Evolutionary conservation across 2,888 invertebrate genomes (phyloP).

Genomic region (Diplolepis rosae): DNA sequence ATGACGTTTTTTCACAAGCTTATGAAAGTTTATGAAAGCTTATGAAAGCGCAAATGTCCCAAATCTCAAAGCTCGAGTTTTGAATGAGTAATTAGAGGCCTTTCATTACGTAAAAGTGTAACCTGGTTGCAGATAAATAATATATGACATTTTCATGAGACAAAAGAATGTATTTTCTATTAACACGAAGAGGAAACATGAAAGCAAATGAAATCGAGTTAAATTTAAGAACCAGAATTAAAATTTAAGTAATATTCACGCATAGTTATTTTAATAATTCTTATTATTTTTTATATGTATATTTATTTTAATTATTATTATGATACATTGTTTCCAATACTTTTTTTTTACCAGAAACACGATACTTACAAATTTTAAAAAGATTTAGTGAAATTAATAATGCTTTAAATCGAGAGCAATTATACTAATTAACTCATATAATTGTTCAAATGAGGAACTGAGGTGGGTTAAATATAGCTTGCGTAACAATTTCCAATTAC

Average conservation of each 20-base stretch:
- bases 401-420: neutral
- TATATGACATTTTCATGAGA: neutral
- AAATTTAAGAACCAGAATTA: neutral
- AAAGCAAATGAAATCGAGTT: neutral
- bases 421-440: neutral
- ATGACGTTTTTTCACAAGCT: neutral
- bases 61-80: neutral
- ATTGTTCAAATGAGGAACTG: neutral
- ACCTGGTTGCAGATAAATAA: neutral
- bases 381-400: neutral
- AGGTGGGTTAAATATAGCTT: constrained; percentile 1
- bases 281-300: no score
- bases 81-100: neutral
- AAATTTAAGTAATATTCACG: no score
- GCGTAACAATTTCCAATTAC: neutral
- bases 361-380: neutral
- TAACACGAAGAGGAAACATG: neutral
- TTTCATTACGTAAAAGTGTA: neutral
- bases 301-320: no score
- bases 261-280: no score
- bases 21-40: neutral
- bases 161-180: neutral
- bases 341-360: no score
- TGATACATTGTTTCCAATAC: no score
- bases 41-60: neutral